Evolutionary conservation across 2,113 vertebrate species (phyloP).

Genomic region (Xiphophorus couchianus): DNA sequence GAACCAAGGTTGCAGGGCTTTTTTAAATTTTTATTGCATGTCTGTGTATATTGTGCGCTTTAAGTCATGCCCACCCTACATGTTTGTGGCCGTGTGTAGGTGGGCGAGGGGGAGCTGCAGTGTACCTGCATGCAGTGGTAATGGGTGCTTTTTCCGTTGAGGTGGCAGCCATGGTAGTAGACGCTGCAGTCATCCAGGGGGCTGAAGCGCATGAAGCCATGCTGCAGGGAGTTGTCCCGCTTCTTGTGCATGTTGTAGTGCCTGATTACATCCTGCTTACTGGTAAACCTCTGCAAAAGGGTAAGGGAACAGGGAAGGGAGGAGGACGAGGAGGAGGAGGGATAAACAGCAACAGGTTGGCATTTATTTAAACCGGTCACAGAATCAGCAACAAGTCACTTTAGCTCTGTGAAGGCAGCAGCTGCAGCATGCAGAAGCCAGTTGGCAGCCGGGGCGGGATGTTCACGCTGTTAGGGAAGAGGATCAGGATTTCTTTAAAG

Average conservation of each 20-base stretch:
- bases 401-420: conserved; percentile 81
- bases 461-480: conserved; percentile 56
- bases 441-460: conserved; percentile 66
- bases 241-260: conserved; percentile 99
- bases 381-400: conserved; percentile 77
- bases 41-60: background rate
- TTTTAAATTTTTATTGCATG: background rate
- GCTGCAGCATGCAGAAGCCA: conserved; percentile 77
- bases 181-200: conserved; percentile 98
- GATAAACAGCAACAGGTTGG: conserved; percentile 75
- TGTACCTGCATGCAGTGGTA: conserved; percentile 99
- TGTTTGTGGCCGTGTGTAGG: conserved; percentile 32
- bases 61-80: conserved; percentile 2
- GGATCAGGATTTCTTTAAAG: conserved; percentile 58
- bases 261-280: conserved; percentile 99
- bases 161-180: conserved; percentile 98
- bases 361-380: conserved; percentile 74
- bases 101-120: conserved; percentile 13
- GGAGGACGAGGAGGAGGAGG: conserved; percentile 32
- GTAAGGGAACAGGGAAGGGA: conserved; percentile 12
- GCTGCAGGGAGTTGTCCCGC: conserved; percentile 97
- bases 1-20: conserved; percentile 1
- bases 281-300: conserved; percentile 94
- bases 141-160: conserved; percentile 99
- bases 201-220: conserved; percentile 99